Evolutionary conservation across 2,888 invertebrate genomes (phyloP).

Genomic region (Ichneumon xanthorius): DNA sequence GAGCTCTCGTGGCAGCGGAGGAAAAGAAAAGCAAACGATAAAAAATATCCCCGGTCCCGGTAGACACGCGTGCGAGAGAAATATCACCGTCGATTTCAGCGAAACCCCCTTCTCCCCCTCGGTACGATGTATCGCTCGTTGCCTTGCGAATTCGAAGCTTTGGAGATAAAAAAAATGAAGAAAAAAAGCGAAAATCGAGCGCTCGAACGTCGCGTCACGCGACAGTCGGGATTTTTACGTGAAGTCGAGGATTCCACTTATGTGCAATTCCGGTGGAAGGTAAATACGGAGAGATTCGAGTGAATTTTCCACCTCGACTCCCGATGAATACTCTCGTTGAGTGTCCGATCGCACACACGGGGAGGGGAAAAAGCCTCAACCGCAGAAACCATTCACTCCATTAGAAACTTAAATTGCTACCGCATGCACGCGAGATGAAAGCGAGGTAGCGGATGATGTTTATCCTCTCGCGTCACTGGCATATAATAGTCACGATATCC

Average conservation of each 20-base stretch:
- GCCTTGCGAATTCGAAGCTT: constrained; percentile 37
- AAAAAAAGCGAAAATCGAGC: not conserved
- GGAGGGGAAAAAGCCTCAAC: constrained; percentile 23
- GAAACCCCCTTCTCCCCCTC: not conserved
- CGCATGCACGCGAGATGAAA: constrained; percentile 44
- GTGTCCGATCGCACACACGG: constrained; percentile 20
- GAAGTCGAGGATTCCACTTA: not conserved
- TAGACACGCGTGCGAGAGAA: constrained; percentile 41
- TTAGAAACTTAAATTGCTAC: constrained; percentile 54
- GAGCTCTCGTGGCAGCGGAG: constrained; percentile 56
- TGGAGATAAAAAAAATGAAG: not conserved
- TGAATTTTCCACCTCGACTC: constrained; percentile 2
- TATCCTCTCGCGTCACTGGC: constrained; percentile 54
- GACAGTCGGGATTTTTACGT: not conserved
- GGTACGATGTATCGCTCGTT: constrained; percentile 22
- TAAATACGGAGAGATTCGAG: not conserved
- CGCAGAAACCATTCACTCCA: constrained; percentile 33
- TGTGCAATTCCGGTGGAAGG: constrained; percentile 7
- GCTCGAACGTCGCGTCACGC: not conserved
- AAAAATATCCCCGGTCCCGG: constrained; percentile 41
- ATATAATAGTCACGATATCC: constrained; percentile 46
- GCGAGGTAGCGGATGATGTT: constrained; percentile 51
- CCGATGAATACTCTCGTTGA: constrained; percentile 31
- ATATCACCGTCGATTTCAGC: constrained; percentile 45
- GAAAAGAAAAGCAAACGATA: constrained; percentile 59